Percentiles rank a stretch among this genome's conserved stretches.
These are phyloP conservation scores for Coleophora deauratella DNA, from an alignment of 2,888 invertebrate genomes.

Conservation along the genomic window DNA sequence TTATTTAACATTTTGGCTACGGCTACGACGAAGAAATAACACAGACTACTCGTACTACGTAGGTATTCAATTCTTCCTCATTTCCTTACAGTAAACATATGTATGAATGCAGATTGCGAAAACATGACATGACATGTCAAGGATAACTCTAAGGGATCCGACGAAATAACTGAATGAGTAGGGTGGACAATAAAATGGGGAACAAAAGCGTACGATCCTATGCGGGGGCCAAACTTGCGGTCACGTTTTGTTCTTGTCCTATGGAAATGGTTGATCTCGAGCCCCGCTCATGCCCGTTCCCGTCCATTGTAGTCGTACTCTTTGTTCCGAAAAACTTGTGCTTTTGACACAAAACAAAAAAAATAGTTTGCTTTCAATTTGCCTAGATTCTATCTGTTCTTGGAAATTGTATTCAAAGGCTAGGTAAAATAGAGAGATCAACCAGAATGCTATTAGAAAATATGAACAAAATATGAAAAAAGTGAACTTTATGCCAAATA, in stretches of 20 bases:
- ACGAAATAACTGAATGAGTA: slow-evolving; percentile 2
- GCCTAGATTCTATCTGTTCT: too few species aligned
- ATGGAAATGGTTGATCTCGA: slow-evolving; percentile 42
- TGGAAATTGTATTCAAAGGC: too few species aligned
- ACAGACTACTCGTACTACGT: too few species aligned
- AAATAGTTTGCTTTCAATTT: slow-evolving; percentile 18
- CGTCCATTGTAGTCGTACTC: slow-evolving; percentile 20
- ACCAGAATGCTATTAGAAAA: too few species aligned
- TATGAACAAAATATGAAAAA: too few species aligned
- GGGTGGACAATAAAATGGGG: slow-evolving; percentile 6
- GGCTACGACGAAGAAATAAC: too few species aligned
- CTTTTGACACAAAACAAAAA: slow-evolving; percentile 20
- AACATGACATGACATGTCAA: slow-evolving; percentile 15
- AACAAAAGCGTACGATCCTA: slow-evolving; percentile 14
- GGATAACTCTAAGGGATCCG: not conserved
- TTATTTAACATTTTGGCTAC: too few species aligned
- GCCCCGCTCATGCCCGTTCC: slow-evolving; percentile 29
- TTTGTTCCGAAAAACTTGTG: slow-evolving; percentile 36
- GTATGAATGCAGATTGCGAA: slow-evolving; percentile 10
- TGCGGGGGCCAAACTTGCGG: slow-evolving; percentile 28
- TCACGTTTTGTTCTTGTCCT: slow-evolving; percentile 45
- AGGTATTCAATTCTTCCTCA: too few species aligned
- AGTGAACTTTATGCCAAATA: too few species aligned
- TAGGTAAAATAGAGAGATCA: too few species aligned
- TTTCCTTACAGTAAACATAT: not conserved